Conservation (phyloP, 2,888 invertebrate genomes). For the Diaphora mendica region DNA sequence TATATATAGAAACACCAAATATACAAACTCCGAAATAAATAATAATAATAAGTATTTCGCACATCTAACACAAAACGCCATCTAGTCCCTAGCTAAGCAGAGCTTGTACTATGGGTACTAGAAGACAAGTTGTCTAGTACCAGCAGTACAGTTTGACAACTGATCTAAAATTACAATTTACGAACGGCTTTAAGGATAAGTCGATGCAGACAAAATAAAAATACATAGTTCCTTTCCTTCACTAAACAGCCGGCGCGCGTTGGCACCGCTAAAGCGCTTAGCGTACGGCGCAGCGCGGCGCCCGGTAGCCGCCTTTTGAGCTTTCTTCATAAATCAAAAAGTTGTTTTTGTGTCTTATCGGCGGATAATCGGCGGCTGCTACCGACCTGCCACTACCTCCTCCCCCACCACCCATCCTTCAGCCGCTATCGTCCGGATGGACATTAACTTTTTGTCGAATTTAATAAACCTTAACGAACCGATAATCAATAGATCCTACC, state of each 20-base stretch:
- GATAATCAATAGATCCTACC: constrained; percentile 62
- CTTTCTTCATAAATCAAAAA: constrained; percentile 86
- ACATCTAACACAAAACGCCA: too few relatives aligned
- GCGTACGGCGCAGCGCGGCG: constrained; percentile 65
- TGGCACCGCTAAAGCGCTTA: constrained; percentile 52
- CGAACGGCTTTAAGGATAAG: not conserved
- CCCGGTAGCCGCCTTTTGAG: constrained; percentile 80
- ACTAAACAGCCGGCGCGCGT: constrained; percentile 55
- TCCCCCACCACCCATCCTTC: constrained; percentile 42
- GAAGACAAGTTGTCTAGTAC: too few relatives aligned
- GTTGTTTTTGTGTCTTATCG: constrained; percentile 84
- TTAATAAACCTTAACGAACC: constrained; percentile 73
- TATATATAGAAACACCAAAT: too few relatives aligned
- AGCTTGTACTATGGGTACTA: too few relatives aligned
- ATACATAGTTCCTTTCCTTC: constrained; percentile 58
- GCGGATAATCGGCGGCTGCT: constrained; percentile 82
- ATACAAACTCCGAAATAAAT: too few relatives aligned
- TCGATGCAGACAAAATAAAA: constrained; percentile 24
- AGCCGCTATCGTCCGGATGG: constrained; percentile 60
- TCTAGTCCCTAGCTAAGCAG: too few relatives aligned
- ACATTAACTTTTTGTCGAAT: constrained; percentile 76
- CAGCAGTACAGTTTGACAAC: too few relatives aligned
- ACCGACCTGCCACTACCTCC: constrained; percentile 66
- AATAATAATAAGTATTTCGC: too few relatives aligned
- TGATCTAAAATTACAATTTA: not conserved